Conservation (phyloP, 2,888 invertebrate species). For the Folsomia manolachei region DNA sequence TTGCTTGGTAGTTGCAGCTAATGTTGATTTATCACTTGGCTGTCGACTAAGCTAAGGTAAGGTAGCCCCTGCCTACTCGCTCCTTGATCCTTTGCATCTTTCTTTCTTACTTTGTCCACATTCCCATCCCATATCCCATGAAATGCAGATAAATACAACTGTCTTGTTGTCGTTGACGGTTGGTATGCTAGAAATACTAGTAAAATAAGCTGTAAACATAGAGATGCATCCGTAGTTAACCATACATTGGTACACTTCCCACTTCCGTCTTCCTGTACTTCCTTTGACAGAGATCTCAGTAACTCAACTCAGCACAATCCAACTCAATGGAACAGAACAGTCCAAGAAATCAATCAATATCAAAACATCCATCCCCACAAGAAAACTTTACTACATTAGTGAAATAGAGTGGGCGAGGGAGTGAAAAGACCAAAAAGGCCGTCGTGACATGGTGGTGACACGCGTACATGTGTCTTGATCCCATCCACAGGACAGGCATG, state of each 20-base stretch:
- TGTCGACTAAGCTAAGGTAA: too few species aligned
- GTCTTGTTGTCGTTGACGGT: too few species aligned
- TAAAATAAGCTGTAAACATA: background rate
- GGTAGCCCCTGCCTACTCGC: too few species aligned
- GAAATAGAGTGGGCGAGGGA: background rate
- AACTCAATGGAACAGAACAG: too few species aligned
- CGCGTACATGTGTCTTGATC: too few species aligned
- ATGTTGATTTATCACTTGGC: conserved; percentile 44
- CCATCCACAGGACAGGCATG: too few species aligned
- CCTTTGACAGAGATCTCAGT: conserved; percentile 10
- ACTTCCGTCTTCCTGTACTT: conserved; percentile 9
- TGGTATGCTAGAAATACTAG: too few species aligned
- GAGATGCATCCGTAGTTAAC: background rate
- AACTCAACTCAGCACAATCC: conserved; percentile 17
- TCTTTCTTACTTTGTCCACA: conserved; percentile 3
- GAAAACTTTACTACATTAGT: conserved; percentile 36
- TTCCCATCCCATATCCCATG: background rate
- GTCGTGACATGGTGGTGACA: too few species aligned
- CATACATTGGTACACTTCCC: too few species aligned
- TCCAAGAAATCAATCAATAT: conserved; percentile 36
- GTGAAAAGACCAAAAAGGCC: too few species aligned
- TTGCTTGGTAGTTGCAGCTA: conserved; percentile 28
- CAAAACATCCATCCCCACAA: conserved; percentile 30
- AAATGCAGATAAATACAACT: background rate
- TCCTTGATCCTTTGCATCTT: conserved; percentile 34